Evolutionary conservation across 2,888 invertebrate species (phyloP).

Genomic region (Loripinus fragilis): DNA sequence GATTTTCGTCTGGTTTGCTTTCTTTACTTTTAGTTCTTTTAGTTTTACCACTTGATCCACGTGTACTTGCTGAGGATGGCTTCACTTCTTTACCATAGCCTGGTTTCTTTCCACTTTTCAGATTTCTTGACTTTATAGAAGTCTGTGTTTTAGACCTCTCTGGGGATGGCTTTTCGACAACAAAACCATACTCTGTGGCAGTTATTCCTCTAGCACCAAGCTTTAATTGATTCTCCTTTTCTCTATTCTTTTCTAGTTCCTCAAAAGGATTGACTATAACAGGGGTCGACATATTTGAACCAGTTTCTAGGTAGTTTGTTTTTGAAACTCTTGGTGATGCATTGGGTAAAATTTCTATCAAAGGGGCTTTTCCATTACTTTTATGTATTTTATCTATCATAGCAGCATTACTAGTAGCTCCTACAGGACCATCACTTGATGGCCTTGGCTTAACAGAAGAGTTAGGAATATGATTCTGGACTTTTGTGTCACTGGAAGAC

Average conservation of each 20-base stretch:
- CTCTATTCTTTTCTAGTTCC: slow-evolving; percentile 62
- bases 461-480: slow-evolving; percentile 14
- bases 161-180: slow-evolving; percentile 62
- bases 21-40: slow-evolving; percentile 67
- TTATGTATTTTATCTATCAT: background rate
- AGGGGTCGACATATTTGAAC: slow-evolving; percentile 61
- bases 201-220: slow-evolving; percentile 49
- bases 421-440: slow-evolving; percentile 52
- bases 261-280: slow-evolving; percentile 79
- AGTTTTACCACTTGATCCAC: slow-evolving; percentile 55
- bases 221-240: slow-evolving; percentile 43
- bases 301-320: slow-evolving; percentile 42
- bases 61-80: slow-evolving; percentile 65
- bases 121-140: slow-evolving; percentile 55
- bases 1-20: slow-evolving; percentile 63
- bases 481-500: slow-evolving; percentile 53
- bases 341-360: slow-evolving; percentile 63
- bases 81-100: slow-evolving; percentile 53
- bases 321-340: slow-evolving; percentile 50
- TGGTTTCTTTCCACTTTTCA: slow-evolving; percentile 66
- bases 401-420: slow-evolving; percentile 14
- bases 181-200: slow-evolving; percentile 65
- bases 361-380: slow-evolving; percentile 51
- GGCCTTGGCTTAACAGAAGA: slow-evolving; percentile 37
- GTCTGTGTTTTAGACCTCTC: slow-evolving; percentile 68